phyloP scores from a whole-genome alignment of 2,113 vertebrate species.

The Theristicus caerulescens region DNA sequence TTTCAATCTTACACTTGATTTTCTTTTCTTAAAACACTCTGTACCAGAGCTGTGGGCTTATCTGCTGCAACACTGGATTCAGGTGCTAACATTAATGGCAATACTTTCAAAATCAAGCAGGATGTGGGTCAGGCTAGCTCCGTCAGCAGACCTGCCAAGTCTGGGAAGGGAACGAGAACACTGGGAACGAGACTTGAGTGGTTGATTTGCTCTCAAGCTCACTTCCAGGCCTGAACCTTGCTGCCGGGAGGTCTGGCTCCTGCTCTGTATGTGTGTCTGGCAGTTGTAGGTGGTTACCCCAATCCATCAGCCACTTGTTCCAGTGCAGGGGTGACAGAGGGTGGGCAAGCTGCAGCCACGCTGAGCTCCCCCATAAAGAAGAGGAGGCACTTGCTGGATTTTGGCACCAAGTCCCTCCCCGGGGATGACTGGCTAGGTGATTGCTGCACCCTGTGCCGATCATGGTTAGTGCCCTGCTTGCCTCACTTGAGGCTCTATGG shows the following conservation, averaged over 20 bases:
- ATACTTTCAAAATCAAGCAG: background rate
- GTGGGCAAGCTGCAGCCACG: background rate
- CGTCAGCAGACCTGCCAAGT: background rate
- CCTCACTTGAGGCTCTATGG: background rate
- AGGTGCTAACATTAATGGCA: background rate
- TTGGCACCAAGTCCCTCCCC: fast-evolving
- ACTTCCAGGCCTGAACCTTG: background rate
- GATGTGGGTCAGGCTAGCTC: background rate
- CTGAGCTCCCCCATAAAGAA: background rate
- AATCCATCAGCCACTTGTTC: background rate
- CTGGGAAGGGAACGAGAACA: no score
- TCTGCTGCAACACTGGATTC: background rate
- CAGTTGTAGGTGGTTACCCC: background rate
- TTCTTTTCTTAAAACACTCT: background rate
- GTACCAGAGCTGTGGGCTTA: background rate
- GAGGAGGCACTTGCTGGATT: background rate
- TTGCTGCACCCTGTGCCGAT: background rate
- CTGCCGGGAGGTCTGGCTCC: background rate
- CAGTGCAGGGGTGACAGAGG: background rate
- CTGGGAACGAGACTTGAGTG: background rate
- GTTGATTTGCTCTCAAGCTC: background rate
- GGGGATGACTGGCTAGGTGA: background rate
- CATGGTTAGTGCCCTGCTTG: background rate
- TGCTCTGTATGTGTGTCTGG: background rate
- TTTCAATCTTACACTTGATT: background rate